Evolutionary conservation across 2,797 vertebrate genomes (phyloP).

Genomic region (Thalassophryne amazonica): DNA sequence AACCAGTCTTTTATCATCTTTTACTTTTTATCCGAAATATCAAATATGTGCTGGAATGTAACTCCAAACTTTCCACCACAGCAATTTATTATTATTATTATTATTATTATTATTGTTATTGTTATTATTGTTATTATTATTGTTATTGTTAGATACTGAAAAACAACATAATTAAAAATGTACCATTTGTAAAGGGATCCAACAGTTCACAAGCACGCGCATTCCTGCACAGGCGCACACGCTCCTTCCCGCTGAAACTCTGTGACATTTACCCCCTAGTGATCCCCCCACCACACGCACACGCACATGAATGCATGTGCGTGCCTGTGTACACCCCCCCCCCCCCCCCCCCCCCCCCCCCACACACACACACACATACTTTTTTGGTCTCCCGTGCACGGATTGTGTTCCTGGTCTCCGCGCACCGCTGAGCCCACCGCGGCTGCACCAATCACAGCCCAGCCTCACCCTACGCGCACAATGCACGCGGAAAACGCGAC

Average conservation of each 20-base stretch:
- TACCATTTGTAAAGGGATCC: not conserved
- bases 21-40: too few relatives aligned
- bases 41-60: too few relatives aligned
- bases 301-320: not conserved
- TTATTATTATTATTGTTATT: too few relatives aligned
- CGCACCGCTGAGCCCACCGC: slow-evolving; percentile 64
- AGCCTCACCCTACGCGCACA: slow-evolving; percentile 34
- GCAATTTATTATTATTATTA: too few relatives aligned
- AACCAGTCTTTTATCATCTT: too few relatives aligned
- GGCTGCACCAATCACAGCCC: slow-evolving; percentile 68
- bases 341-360: slow-evolving; percentile 51
- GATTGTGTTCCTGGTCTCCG: slow-evolving; percentile 74
- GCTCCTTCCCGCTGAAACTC: slow-evolving; percentile 15
- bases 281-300: not conserved
- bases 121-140: too few relatives aligned
- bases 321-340: slow-evolving; percentile 42
- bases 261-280: slow-evolving; percentile 35
- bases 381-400: slow-evolving; percentile 57
- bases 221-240: slow-evolving; percentile 1
- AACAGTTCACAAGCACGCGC: slow-evolving; percentile 6
- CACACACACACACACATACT: too few relatives aligned
- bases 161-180: too few relatives aligned
- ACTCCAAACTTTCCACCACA: too few relatives aligned
- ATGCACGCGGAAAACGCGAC: slow-evolving; percentile 19
- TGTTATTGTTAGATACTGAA: too few relatives aligned